Conservation (phyloP, 2,797 vertebrate genomes). For the Tachyglossus aculeatus region DNA sequence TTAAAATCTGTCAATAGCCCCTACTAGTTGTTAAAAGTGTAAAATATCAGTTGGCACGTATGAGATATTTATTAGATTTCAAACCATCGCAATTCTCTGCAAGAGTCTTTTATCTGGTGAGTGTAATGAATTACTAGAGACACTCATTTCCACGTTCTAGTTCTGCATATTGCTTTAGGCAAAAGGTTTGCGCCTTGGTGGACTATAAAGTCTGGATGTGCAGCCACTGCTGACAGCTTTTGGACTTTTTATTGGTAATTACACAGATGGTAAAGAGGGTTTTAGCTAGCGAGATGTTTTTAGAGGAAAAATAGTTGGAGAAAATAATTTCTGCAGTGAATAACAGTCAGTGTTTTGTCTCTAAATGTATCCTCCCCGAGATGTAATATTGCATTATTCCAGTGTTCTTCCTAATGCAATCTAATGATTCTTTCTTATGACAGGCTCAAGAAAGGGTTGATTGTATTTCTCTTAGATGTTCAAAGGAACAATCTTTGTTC, state of each 20-base stretch:
- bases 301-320: slow-evolving; percentile 58
- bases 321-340: slow-evolving; percentile 65
- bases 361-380: slow-evolving; percentile 38
- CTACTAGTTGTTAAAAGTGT: slow-evolving; percentile 4
- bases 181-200: slow-evolving; percentile 45
- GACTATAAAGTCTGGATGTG: slow-evolving; percentile 62
- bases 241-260: slow-evolving; percentile 68
- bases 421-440: slow-evolving; percentile 33
- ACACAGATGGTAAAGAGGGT: slow-evolving; percentile 62
- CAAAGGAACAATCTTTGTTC: slow-evolving; percentile 19
- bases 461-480: slow-evolving; percentile 30
- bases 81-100: slow-evolving; percentile 45
- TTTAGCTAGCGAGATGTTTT: slow-evolving; percentile 58
- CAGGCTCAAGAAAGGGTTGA: slow-evolving; percentile 24
- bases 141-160: slow-evolving; percentile 49
- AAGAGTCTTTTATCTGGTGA: slow-evolving; percentile 41
- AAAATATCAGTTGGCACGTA: slow-evolving; percentile 29
- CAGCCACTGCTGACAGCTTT: slow-evolving; percentile 61
- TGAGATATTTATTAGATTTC: slow-evolving; percentile 57
- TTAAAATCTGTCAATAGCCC: no score
- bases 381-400: slow-evolving; percentile 51
- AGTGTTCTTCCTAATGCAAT: slow-evolving; percentile 42
- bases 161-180: slow-evolving; percentile 71
- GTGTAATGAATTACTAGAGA: slow-evolving; percentile 56
- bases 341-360: slow-evolving; percentile 43